These are phyloP conservation scores for Microtus californicus DNA, from an alignment of 2,797 vertebrate genomes.

Conservation along the genomic window DNA sequence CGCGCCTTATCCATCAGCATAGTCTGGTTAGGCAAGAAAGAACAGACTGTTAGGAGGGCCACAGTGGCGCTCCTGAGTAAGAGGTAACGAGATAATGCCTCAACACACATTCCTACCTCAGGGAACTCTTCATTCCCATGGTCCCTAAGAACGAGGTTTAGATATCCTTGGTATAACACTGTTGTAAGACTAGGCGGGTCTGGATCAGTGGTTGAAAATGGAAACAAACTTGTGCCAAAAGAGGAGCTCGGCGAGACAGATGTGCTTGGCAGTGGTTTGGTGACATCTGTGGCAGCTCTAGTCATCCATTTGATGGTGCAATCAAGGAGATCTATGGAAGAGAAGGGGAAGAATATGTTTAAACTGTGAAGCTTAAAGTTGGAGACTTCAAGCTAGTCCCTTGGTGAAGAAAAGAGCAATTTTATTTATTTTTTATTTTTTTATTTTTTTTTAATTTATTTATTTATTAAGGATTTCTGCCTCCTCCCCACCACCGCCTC, in stretches of 20 bases:
- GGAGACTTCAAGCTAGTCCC: not conserved
- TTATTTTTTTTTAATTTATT: not conserved
- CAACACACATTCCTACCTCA: slow-evolving; percentile 84
- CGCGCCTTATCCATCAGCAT: slow-evolving; percentile 87
- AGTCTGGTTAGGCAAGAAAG: slow-evolving; percentile 82
- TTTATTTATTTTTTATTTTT: too few species aligned
- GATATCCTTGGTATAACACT: slow-evolving; percentile 86
- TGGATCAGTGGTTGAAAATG: not conserved
- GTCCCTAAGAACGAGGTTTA: slow-evolving; percentile 88
- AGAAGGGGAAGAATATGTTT: not conserved
- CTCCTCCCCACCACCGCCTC: too few species aligned
- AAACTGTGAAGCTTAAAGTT: not conserved
- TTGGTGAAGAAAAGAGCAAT: slow-evolving; percentile 48
- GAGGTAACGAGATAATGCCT: not conserved
- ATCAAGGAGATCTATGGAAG: slow-evolving; percentile 84
- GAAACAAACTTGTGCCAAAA: not conserved
- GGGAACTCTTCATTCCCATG: slow-evolving; percentile 86
- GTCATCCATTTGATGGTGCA: slow-evolving; percentile 86
- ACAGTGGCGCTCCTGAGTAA: not conserved
- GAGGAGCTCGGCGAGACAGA: not conserved
- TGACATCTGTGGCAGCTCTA: slow-evolving; percentile 82
- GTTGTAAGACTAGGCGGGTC: slow-evolving; percentile 77
- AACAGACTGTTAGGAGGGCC: not conserved
- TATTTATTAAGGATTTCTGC: too few species aligned
- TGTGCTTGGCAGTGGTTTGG: not conserved